These are phyloP conservation scores for Empidonax traillii DNA, from an alignment of 2,113 vertebrate genomes.

Conservation along the genomic window DNA sequence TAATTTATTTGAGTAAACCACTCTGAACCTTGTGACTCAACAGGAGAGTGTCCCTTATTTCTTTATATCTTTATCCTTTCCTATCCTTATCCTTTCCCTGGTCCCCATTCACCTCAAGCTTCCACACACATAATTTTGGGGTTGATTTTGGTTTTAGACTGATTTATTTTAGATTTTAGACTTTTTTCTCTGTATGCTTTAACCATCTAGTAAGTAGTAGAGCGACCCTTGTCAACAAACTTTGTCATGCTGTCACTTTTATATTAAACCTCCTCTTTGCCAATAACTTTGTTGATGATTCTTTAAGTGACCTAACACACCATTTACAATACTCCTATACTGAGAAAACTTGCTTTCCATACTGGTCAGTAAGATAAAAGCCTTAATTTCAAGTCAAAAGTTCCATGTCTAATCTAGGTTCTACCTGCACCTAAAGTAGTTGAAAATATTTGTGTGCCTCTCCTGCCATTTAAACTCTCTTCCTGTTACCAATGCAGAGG, in stretches of 20 bases:
- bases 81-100: neutral
- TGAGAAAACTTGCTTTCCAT: neutral
- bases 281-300: neutral
- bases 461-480: neutral
- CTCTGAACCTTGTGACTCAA: neutral
- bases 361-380: neutral
- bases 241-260: neutral
- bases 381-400: neutral
- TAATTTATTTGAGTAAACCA: neutral
- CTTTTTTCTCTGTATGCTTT: neutral
- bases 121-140: neutral
- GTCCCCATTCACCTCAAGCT: neutral
- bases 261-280: neutral
- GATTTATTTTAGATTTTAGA: neutral
- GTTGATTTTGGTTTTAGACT: neutral
- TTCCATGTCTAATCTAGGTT: neutral
- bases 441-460: neutral
- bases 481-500: neutral
- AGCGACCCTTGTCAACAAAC: accelerated
- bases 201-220: neutral
- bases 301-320: neutral
- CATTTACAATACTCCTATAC: neutral
- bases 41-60: accelerated
- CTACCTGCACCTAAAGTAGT: neutral
- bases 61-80: neutral